A percentile compares a stretch with the other conserved stretches of the same genome.
Evolutionary conservation across 2,888 invertebrate species (phyloP).

Genomic region (Coronaproctus castanopsis): DNA sequence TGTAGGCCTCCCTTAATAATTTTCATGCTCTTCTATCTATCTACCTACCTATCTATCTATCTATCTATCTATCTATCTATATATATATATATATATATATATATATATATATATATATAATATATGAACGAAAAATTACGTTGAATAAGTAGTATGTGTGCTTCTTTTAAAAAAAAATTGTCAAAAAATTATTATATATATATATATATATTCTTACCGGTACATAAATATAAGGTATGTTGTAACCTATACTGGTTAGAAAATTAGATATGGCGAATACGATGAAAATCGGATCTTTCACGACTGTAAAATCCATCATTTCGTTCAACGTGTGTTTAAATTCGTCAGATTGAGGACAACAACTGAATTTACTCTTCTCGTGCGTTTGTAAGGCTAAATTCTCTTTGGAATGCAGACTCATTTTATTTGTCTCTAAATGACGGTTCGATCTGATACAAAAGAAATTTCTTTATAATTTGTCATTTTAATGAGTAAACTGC

Average conservation of each 20-base stretch:
- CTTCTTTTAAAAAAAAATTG: too few relatives aligned
- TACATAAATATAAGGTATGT: constrained; percentile 76
- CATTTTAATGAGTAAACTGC: too few relatives aligned
- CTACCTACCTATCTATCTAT: too few relatives aligned
- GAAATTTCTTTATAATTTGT: too few relatives aligned
- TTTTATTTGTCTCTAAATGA: neutral
- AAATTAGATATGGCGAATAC: constrained; percentile 85
- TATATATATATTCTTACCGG: constrained; percentile 37
- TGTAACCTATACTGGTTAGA: constrained; percentile 83
- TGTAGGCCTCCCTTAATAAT: too few relatives aligned
- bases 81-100: too few relatives aligned
- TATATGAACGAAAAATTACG: too few relatives aligned
- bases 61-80: too few relatives aligned
- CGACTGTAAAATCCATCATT: constrained; percentile 69
- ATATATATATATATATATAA: too few relatives aligned
- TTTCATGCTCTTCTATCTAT: too few relatives aligned
- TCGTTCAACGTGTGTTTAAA: constrained; percentile 47
- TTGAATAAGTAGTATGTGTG: too few relatives aligned
- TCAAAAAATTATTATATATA: too few relatives aligned
- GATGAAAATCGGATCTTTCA: constrained; percentile 69
- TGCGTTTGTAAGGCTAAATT: neutral
- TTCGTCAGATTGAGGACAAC: constrained; percentile 37
- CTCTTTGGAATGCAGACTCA: neutral
- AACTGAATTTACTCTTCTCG: constrained; percentile 5
- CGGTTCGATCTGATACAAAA: neutral